A percentile compares a stretch with the other conserved stretches of the same genome.
Evolutionary conservation across 2,797 vertebrate genomes (phyloP).

Genomic region (Amazonetta brasiliensis): DNA sequence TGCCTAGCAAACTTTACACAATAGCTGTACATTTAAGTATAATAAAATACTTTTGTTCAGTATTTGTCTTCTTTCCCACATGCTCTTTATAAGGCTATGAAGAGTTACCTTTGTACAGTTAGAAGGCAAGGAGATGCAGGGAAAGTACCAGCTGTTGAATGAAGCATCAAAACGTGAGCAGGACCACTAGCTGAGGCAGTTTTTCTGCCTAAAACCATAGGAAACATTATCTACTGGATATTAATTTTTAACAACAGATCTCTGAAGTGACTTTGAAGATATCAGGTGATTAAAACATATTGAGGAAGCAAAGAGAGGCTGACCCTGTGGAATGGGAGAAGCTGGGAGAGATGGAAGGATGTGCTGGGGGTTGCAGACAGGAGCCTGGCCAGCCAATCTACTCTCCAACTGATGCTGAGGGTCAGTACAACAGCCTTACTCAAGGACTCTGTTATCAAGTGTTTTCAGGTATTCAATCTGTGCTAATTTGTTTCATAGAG

Average conservation of each 20-base stretch:
- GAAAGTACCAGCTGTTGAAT: neutral
- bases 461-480: neutral
- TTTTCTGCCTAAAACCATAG: neutral
- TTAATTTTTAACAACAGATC: slow-evolving; percentile 18
- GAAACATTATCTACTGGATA: neutral
- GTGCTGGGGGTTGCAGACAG: neutral
- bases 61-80: neutral
- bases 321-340: neutral
- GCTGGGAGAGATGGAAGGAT: neutral
- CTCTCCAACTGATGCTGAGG: neutral
- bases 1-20: neutral
- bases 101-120: neutral
- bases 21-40: neutral
- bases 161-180: neutral
- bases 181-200: neutral
- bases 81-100: neutral
- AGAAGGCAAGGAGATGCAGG: neutral
- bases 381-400: rapidly evolving
- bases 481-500: neutral
- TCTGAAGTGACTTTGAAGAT: slow-evolving; percentile 52
- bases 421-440: neutral
- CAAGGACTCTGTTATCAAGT: neutral
- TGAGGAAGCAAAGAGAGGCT: neutral
- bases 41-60: neutral
- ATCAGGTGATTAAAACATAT: neutral